A percentile compares a stretch with the other conserved stretches of the same genome.
Evolutionary conservation across 2,888 invertebrate genomes (phyloP).

Genomic region (Drosophila stalkeri): DNA sequence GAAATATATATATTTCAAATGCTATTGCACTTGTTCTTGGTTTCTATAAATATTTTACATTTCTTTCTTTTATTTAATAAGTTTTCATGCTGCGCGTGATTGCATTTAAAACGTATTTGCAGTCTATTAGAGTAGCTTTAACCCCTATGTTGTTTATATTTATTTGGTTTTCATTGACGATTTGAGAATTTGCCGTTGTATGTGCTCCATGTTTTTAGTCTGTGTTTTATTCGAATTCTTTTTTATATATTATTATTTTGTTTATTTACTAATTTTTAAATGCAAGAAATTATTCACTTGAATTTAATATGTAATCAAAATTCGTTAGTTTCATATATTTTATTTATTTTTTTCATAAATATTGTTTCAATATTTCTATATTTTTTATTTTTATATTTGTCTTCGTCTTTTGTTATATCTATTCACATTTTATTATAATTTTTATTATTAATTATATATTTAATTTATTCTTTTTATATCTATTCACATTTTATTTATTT

Average conservation of each 20-base stretch:
- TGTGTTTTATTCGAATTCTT: neutral
- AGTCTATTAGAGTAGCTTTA: conserved; percentile 20
- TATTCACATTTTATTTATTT: too few species aligned
- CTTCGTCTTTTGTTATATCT: too few species aligned
- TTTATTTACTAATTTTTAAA: neutral
- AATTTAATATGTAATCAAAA: too few species aligned
- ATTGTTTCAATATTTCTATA: too few species aligned
- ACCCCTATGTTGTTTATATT: conserved; percentile 4
- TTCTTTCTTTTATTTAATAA: conserved; percentile 4
- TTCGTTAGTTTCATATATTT: too few species aligned
- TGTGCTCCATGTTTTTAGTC: neutral
- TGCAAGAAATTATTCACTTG: too few species aligned
- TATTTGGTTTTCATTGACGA: neutral
- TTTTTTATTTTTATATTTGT: too few species aligned
- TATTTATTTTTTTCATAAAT: too few species aligned
- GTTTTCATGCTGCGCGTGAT: conserved; percentile 16
- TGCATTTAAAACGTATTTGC: conserved; percentile 32
- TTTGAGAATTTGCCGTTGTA: neutral
- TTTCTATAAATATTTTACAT: conserved; percentile 13
- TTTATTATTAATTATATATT: too few species aligned
- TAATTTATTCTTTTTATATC: too few species aligned
- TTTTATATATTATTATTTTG: neutral
- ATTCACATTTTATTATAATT: too few species aligned
- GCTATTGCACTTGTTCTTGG: neutral
- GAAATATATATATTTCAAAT: neutral